Conservation (phyloP, 2,888 invertebrate species). For the Leucozona laternaria region DNA sequence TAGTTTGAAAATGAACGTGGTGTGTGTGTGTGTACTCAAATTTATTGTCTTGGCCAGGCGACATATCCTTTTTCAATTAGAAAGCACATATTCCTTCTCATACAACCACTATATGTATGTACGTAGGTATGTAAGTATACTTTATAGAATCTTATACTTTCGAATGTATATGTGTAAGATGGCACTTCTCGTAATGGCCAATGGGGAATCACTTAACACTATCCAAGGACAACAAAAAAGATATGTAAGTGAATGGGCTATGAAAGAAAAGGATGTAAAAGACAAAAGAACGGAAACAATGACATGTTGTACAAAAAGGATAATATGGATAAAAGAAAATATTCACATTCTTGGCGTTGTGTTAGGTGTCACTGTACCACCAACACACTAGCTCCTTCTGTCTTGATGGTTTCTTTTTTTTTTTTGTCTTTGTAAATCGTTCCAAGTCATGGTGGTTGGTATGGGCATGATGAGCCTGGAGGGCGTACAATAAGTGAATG, state of each 20-base stretch:
- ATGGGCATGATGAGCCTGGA: slow-evolving; percentile 28
- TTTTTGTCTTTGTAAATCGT: slow-evolving; percentile 20
- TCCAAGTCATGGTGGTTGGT: slow-evolving; percentile 8
- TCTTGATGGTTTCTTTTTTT: slow-evolving; percentile 14
- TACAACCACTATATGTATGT: too few species aligned
- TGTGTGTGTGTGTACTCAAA: slow-evolving; percentile 34
- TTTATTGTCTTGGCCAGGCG: slow-evolving; percentile 62
- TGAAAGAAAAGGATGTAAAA: slow-evolving; percentile 11
- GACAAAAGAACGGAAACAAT: slow-evolving; percentile 37
- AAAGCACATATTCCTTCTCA: slow-evolving; percentile 3
- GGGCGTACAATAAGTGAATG: slow-evolving; percentile 33
- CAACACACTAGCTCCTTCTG: slow-evolving; percentile 11
- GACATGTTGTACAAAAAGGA: slow-evolving; percentile 12
- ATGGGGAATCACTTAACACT: slow-evolving; percentile 59
- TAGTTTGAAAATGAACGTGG: slow-evolving; percentile 45
- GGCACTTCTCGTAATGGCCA: slow-evolving; percentile 24
- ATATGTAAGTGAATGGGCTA: slow-evolving; percentile 53
- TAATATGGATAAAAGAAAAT: slow-evolving; percentile 26
- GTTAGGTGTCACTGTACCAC: slow-evolving; percentile 12
- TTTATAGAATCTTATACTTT: slow-evolving; percentile 41
- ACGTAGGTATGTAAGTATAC: background rate
- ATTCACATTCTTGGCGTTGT: slow-evolving; percentile 22
- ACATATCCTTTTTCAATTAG: slow-evolving; percentile 74
- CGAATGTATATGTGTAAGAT: background rate
- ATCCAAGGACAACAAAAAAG: slow-evolving; percentile 47